Evolutionary conservation across 2,797 vertebrate species (phyloP), one percentile per base, ranked within the genome.

Genomic region (Sebastes hopkinsi): DNA sequence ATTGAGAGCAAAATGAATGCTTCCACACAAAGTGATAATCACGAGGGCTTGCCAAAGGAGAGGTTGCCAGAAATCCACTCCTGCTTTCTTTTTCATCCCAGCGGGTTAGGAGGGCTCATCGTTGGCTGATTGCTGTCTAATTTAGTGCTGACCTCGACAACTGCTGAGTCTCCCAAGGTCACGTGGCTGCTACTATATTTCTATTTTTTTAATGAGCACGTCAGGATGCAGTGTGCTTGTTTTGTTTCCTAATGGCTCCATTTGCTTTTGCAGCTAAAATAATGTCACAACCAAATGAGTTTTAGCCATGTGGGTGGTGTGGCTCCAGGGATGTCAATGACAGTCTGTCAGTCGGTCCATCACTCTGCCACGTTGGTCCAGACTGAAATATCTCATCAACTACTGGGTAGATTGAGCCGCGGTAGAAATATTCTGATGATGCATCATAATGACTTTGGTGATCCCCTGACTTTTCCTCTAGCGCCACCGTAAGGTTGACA

Each of bases 21-120:
- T 94, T 96, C 91, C 92, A 92, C 90, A 91, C 90, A 93, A 86
- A 90, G 91, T 85, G 84, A 91, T 94, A 93, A 95, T 96, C 92
- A 94, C 72, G 38, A 90, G 83, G 90, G 87, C 78, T 85, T 83
- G 88, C 89, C 87, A 90, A 87, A 86, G 56, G 76, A 84, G 71
- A 87, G 71, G 77, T 68, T 89, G 88, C 90, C 87, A 89, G 73
- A 87, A 89, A 84, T 86, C 77, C 73, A 85, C 80, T 60, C 46
- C 71, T 75, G 77, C 84, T 84, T 87, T 85, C 84, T 88, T 84
- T 88, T 89, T 82, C 60, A 82, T 88, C 83, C 85, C 86, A 77
- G 77, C 66, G 76, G 76, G 80, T 88, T 76, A 61, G 80, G 54
- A 81, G 77, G 70, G 72, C 80, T 89, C 81, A 80, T 87, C 81